These are phyloP conservation scores for Coptodon bakossiorum DNA, from an alignment of 2,113 vertebrate genomes.

Conservation along the genomic window DNA sequence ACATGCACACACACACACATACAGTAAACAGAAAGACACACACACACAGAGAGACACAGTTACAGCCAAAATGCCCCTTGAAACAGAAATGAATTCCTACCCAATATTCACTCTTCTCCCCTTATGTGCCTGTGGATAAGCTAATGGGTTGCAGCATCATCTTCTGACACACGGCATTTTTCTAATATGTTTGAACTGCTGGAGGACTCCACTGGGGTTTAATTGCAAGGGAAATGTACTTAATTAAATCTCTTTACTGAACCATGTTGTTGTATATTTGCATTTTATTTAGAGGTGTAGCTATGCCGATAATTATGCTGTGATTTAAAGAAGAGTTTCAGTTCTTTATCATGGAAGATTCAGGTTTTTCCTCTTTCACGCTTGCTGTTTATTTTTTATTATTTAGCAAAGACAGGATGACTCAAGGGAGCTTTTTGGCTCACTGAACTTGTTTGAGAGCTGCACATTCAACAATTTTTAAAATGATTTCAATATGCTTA, in stretches of 20 bases:
- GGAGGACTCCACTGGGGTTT: constrained; percentile 58
- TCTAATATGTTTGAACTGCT: constrained; percentile 64
- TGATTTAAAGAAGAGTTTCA: constrained; percentile 22
- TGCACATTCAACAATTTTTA: constrained; percentile 54
- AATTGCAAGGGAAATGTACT: constrained; percentile 62
- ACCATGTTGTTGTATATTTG: constrained; percentile 34
- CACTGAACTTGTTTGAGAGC: constrained; percentile 35
- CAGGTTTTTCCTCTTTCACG: neutral
- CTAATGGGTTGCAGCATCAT: constrained; percentile 54
- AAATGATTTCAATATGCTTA: constrained; percentile 48
- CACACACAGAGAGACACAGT: rapidly evolving
- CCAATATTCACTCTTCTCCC: constrained; percentile 7
- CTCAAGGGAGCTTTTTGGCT: constrained; percentile 44
- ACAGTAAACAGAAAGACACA: neutral
- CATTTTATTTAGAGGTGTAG: constrained; percentile 42
- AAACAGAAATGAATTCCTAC: constrained; percentile 4
- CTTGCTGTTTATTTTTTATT: neutral
- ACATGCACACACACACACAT: neutral
- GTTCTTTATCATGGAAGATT: neutral
- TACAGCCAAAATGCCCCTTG: neutral
- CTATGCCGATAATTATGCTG: neutral
- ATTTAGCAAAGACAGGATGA: neutral
- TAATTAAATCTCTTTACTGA: constrained; percentile 50
- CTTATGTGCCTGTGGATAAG: constrained; percentile 44
- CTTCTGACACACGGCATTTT: constrained; percentile 51